A percentile compares a stretch with the other conserved stretches of the same genome.
phyloP scores from a whole-genome alignment of 2,113 vertebrate genomes.

The Saccopteryx bilineata region DNA sequence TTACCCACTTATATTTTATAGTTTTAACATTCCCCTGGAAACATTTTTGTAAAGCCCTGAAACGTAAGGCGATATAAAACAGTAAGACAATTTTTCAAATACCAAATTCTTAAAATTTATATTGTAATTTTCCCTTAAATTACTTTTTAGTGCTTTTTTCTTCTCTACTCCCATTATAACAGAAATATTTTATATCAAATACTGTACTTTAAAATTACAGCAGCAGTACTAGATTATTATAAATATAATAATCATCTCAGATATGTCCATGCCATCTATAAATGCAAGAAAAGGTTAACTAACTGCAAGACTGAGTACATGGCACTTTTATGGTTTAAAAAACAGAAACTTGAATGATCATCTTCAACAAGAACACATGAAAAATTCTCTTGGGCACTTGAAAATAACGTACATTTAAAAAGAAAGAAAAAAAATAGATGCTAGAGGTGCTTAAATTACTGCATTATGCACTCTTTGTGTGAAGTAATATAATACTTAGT shows the following conservation, averaged over 20 bases:
- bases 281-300: constrained; percentile 27
- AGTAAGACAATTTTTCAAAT: constrained; percentile 13
- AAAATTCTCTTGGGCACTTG: constrained; percentile 16
- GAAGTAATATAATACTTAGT: constrained; percentile 76
- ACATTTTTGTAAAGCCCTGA: constrained; percentile 30
- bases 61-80: constrained; percentile 51
- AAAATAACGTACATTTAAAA: constrained; percentile 27
- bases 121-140: neutral
- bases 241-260: constrained; percentile 24
- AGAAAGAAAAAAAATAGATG: constrained; percentile 4
- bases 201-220: constrained; percentile 59
- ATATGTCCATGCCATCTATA: constrained; percentile 28
- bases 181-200: constrained; percentile 40
- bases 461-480: constrained; percentile 40
- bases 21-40: neutral
- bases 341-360: constrained; percentile 34
- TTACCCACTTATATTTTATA: constrained; percentile 11
- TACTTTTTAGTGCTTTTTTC: neutral
- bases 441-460: constrained; percentile 79
- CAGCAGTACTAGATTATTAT: constrained; percentile 4
- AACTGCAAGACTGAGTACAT: constrained; percentile 6
- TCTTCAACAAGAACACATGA: neutral
- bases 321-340: constrained; percentile 39
- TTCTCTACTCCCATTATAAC: neutral
- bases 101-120: constrained; percentile 34